Conservation (phyloP, 2,888 invertebrate genomes). For the Mystacides longicornis region DNA sequence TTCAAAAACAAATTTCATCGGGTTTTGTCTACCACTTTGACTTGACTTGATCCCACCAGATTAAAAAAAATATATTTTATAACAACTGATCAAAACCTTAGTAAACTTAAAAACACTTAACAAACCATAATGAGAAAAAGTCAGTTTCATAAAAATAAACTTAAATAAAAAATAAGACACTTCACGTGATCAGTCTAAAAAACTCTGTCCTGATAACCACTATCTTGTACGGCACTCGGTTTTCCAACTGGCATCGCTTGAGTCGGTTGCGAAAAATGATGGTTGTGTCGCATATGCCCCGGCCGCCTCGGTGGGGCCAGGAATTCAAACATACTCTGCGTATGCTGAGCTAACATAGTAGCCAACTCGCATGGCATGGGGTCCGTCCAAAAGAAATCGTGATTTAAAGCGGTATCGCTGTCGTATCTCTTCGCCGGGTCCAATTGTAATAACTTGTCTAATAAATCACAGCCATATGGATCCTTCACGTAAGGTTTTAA, state of each 20-base stretch:
- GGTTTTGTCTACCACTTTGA: too few species aligned
- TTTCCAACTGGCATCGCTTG: constrained; percentile 36
- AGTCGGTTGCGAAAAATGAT: constrained; percentile 47
- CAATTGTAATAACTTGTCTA: constrained; percentile 84
- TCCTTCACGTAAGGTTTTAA: constrained; percentile 87
- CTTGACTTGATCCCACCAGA: too few species aligned
- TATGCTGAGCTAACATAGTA: constrained; percentile 87
- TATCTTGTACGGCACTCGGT: constrained; percentile 57
- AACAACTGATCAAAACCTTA: too few species aligned
- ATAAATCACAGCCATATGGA: constrained; percentile 82
- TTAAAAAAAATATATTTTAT: too few species aligned
- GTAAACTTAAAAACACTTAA: too few species aligned
- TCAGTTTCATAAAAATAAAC: background rate
- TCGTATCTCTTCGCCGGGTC: constrained; percentile 85
- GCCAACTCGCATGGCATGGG: constrained; percentile 90
- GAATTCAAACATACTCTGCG: constrained; percentile 93
- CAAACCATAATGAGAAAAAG: too few species aligned
- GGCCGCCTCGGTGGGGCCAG: constrained; percentile 68
- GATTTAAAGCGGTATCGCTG: constrained; percentile 89
- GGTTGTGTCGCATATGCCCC: constrained; percentile 60
- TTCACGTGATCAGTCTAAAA: constrained; percentile 47
- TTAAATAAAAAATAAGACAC: background rate
- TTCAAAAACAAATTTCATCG: too few species aligned
- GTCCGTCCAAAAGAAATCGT: constrained; percentile 98
- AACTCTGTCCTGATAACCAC: constrained; percentile 79